These are phyloP conservation scores for Protobothrops mucrosquamatus DNA, from an alignment of 2,113 vertebrate species.

Conservation along the genomic window DNA sequence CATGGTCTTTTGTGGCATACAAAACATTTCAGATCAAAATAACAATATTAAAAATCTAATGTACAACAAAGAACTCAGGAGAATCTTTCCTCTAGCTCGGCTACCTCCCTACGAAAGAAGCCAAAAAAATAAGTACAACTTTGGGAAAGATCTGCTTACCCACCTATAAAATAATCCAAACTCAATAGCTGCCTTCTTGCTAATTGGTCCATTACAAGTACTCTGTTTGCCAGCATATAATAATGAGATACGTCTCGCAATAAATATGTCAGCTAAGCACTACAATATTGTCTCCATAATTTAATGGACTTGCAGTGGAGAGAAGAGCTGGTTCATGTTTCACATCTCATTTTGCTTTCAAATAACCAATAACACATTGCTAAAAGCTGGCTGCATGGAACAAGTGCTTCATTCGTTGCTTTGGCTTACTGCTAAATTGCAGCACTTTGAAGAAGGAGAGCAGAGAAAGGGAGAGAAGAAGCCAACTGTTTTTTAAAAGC, in stretches of 20 bases:
- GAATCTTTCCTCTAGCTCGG: background rate
- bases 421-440: conserved; percentile 16
- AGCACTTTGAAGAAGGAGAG: conserved; percentile 7
- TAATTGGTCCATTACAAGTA: conserved; percentile 1
- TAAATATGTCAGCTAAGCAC: background rate
- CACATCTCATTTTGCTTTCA: background rate
- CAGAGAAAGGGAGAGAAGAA: background rate
- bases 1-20: background rate
- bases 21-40: background rate
- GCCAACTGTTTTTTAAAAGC: conserved; percentile 19
- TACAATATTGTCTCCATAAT: conserved; percentile 1
- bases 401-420: conserved; percentile 4
- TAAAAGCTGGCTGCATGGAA: background rate
- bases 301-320: background rate
- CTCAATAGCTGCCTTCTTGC: background rate
- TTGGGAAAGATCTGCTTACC: conserved; percentile 13
- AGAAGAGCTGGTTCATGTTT: background rate
- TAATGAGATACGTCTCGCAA: background rate
- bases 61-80: background rate
- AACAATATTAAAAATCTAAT: background rate
- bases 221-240: background rate
- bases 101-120: background rate
- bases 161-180: conserved; percentile 16
- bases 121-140: background rate
- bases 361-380: conserved; percentile 3